Evolutionary conservation across 2,888 invertebrate species (phyloP), one percentile per base, ranked within the genome.

Genomic region (Seladonia tumulorum): DNA sequence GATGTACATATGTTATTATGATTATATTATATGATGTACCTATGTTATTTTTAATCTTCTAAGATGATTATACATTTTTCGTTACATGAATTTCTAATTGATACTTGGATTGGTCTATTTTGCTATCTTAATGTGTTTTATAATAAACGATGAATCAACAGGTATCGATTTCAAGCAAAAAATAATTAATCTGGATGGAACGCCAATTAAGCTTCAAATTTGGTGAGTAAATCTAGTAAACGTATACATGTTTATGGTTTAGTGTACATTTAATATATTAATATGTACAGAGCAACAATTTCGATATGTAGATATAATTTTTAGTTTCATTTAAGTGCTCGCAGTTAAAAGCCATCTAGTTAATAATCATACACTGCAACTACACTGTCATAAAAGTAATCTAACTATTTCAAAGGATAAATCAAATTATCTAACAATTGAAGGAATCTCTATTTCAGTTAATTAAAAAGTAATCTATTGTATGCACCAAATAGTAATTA

Each of bases 131-230:
- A 18, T 74, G 35, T 82, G 84, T 87, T 88, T 79, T 88, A 76
- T 60, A 57, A 57, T 22, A 68, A 47, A 70, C 66, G 5, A 81
- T 72, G 42, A 88, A 84, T 86, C 95, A 96, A 57, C 95, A 98
- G 98, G 98, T 91, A 98, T 98, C 95, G 98, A 98, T 95, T 98
- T 98, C 95, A 98, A 98, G 95, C 98, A 98, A 95, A 98, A 98
- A 95, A 97, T 98, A 91, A 98, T 98, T 93, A 98, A 98, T 94
- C 96, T 98, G 92, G 98, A 98, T 94, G 98, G 98, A 18, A 97
- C 97, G 81, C 98, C 98, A 76, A 97, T 98, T 92, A 98, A 98
- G 95, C 96, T 97, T 76, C 97, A 97, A 95, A 97, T 97, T 94
- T 96, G 96, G 96, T 96, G 91, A 95, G 95, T 87, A 73, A 35